Evolutionary conservation across 2,113 vertebrate species (phyloP).

Genomic region (Oncorhynchus mykiss): DNA sequence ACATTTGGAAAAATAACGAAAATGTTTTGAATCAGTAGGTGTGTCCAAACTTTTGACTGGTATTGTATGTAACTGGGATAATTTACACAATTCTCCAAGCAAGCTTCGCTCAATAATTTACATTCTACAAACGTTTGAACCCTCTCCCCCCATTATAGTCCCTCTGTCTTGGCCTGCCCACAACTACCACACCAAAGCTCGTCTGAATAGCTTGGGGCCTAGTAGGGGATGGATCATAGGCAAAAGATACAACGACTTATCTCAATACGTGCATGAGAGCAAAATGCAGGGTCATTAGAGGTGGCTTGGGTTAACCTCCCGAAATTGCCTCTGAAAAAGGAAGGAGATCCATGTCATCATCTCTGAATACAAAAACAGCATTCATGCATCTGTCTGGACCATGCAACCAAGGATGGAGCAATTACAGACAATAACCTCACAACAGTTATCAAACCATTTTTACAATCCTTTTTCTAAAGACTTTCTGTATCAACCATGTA

Average conservation of each 20-base stretch:
- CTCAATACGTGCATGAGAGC: conserved; percentile 60
- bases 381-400: conserved; percentile 46
- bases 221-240: conserved; percentile 65
- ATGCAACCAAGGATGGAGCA: conserved; percentile 46
- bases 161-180: conserved; percentile 56
- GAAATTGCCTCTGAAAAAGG: conserved; percentile 61
- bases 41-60: too few relatives aligned
- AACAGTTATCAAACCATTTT: conserved; percentile 21
- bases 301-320: conserved; percentile 42
- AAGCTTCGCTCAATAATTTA: conserved; percentile 73
- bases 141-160: conserved; percentile 56
- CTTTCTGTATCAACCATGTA: not conserved
- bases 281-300: conserved; percentile 66
- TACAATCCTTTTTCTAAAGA: conserved; percentile 2
- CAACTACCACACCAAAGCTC: conserved; percentile 61
- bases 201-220: conserved; percentile 69
- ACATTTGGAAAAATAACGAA: too few relatives aligned
- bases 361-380: conserved; percentile 60
- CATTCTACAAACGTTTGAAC: conserved; percentile 72
- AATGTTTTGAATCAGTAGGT: too few relatives aligned
- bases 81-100: conserved; percentile 76
- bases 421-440: conserved; percentile 34
- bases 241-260: conserved; percentile 75
- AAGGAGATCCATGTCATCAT: conserved; percentile 55
- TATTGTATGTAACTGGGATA: conserved; percentile 67